Evolutionary conservation across 1,140 invertebrate genomes (phyloP).

Genomic region (Heliconius congener): DNA sequence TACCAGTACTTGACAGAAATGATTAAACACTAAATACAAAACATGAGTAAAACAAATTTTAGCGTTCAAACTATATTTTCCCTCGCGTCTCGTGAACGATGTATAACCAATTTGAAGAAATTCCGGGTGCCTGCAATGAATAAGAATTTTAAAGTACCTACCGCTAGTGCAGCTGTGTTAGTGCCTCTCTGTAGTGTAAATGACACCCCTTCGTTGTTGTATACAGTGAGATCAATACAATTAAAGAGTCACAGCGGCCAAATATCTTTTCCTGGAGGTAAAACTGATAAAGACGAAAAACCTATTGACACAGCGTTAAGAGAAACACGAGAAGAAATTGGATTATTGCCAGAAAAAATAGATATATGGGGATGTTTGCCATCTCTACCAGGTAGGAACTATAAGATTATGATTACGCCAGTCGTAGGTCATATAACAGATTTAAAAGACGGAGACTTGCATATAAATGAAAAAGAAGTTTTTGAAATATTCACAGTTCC

Average conservation of each 20-base stretch:
- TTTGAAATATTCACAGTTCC: constrained; percentile 89
- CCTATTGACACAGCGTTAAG: constrained; percentile 89
- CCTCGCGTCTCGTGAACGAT: constrained; percentile 54
- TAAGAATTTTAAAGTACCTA: constrained; percentile 21
- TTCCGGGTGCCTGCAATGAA: constrained; percentile 39
- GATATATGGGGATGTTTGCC: constrained; percentile 87
- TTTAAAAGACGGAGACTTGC: constrained; percentile 79
- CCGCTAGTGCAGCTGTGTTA: constrained; percentile 80
- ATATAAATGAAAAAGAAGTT: constrained; percentile 88
- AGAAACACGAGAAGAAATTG: constrained; percentile 94
- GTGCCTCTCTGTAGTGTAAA: constrained; percentile 89
- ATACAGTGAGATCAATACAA: constrained; percentile 89
- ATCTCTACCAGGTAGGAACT: constrained; percentile 75
- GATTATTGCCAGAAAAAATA: constrained; percentile 84
- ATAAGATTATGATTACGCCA: constrained; percentile 85
- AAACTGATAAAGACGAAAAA: constrained; percentile 85
- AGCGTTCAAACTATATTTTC: constrained; percentile 59
- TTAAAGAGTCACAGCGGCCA: constrained; percentile 89
- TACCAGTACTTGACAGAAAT: background rate
- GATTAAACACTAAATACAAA: background rate
- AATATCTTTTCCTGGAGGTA: constrained; percentile 95
- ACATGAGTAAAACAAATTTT: constrained; percentile 38
- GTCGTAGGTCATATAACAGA: constrained; percentile 87
- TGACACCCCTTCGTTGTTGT: constrained; percentile 88
- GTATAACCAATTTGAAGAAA: constrained; percentile 60